A percentile compares a stretch with the other conserved stretches of the same genome.
Conservation (phyloP, 2,113 vertebrate species). For the Cyprinus carpio region DNA sequence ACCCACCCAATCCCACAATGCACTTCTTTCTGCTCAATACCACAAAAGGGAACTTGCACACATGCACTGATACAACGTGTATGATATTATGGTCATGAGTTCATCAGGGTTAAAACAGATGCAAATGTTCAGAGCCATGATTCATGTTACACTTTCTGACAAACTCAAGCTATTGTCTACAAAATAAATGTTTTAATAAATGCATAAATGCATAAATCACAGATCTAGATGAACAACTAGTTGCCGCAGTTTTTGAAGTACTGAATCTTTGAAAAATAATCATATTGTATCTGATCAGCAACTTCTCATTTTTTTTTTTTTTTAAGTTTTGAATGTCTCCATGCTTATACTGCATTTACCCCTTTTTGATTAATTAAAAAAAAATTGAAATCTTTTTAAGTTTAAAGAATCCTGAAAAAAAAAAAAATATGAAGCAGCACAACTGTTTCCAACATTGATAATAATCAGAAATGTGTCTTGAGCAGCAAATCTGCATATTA, state of each 20-base stretch:
- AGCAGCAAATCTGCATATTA: too few species aligned
- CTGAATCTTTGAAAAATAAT: background rate
- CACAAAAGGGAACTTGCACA: background rate
- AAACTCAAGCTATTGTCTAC: background rate
- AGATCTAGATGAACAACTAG: background rate
- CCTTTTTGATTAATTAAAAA: too few species aligned
- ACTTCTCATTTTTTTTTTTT: too few species aligned
- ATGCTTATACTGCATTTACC: too few species aligned
- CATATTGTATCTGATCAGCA: too few species aligned
- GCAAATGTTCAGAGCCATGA: background rate
- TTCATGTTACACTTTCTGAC: background rate
- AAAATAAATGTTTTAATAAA: background rate
- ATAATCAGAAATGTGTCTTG: too few species aligned
- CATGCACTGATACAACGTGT: background rate
- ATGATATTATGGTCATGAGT: background rate
- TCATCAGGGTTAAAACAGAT: background rate
- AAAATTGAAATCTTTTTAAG: too few species aligned
- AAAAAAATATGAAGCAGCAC: too few species aligned
- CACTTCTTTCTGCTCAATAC: background rate
- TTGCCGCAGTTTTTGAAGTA: background rate
- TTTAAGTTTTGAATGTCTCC: too few species aligned
- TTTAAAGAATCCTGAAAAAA: too few species aligned
- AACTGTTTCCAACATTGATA: too few species aligned
- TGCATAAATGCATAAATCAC: background rate
- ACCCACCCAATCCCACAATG: conserved; percentile 12